phyloP scores from a whole-genome alignment of 2,888 invertebrate genomes.

The Oscheius myriophilus region DNA sequence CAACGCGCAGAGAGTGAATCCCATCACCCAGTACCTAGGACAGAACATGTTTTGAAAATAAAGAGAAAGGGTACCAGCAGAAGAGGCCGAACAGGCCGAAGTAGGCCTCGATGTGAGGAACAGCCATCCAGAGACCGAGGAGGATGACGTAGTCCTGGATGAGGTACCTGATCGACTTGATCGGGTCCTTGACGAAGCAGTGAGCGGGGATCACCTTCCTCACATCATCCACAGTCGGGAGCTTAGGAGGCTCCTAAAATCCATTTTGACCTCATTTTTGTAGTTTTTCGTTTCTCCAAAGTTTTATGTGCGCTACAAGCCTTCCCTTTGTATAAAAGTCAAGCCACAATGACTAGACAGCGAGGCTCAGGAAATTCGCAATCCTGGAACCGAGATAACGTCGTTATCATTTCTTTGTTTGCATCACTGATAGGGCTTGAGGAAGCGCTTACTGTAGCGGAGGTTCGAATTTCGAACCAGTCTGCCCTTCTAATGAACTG shows the following conservation, averaged over 20 bases:
- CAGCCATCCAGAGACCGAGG: constrained; percentile 52
- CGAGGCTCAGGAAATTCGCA: too few species aligned
- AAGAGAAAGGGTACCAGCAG: constrained; percentile 38
- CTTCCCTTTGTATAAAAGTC: too few species aligned
- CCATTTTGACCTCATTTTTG: not conserved
- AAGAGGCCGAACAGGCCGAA: constrained; percentile 62
- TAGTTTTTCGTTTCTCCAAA: too few species aligned
- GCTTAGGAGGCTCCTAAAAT: constrained; percentile 37
- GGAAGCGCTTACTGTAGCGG: too few species aligned
- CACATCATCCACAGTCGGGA: constrained; percentile 63
- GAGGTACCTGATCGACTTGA: constrained; percentile 60
- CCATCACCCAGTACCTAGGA: constrained; percentile 60
- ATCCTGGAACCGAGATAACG: too few species aligned
- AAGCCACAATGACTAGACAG: too few species aligned
- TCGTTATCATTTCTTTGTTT: too few species aligned
- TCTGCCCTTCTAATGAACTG: too few species aligned
- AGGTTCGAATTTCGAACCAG: too few species aligned
- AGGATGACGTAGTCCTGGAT: constrained; percentile 58
- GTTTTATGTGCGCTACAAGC: too few species aligned
- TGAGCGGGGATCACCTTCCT: constrained; percentile 63
- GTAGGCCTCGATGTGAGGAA: constrained; percentile 59
- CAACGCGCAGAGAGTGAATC: constrained; percentile 57
- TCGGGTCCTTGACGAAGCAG: constrained; percentile 66
- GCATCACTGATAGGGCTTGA: too few species aligned
- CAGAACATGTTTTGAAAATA: not conserved